Base-by-base conservation (phyloP, 2,888 invertebrate species). In the Scrobipalpa atriplicella region DNA sequence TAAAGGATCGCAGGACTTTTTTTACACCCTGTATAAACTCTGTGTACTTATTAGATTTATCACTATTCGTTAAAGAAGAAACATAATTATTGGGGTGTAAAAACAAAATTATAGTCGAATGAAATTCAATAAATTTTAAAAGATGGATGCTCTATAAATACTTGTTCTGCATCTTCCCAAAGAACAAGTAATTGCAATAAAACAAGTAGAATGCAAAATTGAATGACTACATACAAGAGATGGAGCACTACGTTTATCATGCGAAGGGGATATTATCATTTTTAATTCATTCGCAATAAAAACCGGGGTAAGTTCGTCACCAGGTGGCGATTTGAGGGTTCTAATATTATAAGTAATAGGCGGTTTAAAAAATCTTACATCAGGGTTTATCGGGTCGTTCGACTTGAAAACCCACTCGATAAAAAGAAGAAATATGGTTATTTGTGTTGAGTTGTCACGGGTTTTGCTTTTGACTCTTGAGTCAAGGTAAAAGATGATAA, bases 231-330 rank as follows among this genome's bases (percentile, higher is more conserved):
- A 21, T 10, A 21, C 47, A 47, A 47, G 8, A 47, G 47, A 47
- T n/a, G 16, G 47, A 47, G 47, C 47, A 54, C 11, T 10, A 21
- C 18, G 21, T 54, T 54, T 18, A 54, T 54, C 54, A 54, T 76
- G 75, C 77, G 75, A 72, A 77, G 76, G 73, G 75, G 78, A 78
- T 81, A 82, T 84, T 83, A 82, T 81, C 79, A 81, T 84, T 82
- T 75, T 83, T 80, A 82, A 83, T 81, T 84, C 79, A 83, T 83
- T 83, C 80, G 79, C 75, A 75, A 81, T 80, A 81, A 81, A 83
- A 83, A 82, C 1, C 6, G 3, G 47, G 47, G 5, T n/a, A 5
- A 16, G 43, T 13, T n/a, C 16, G 47, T 1, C n/a, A 16, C 16
- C 7, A 47, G 47, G 0, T 16, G 7, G n/a, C 47, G n/a, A 13